Conservation (phyloP, 2,797 vertebrate species). For the Ctenopoma kingsleyae region DNA sequence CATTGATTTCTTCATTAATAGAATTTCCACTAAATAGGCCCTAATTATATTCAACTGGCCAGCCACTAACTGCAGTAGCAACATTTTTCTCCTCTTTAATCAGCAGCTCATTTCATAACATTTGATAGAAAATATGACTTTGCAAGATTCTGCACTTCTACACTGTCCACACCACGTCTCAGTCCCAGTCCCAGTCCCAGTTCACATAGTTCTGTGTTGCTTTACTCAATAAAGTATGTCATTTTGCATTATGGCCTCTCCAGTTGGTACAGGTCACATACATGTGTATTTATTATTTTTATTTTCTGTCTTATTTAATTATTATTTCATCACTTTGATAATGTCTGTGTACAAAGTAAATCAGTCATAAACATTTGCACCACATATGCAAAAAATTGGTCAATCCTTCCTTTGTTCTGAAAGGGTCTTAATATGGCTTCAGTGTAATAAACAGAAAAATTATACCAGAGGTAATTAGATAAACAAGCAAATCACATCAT, state of each 20-base stretch:
- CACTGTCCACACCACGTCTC: background rate
- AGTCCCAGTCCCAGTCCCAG: background rate
- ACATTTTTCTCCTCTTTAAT: conserved; percentile 68
- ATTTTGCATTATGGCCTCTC: background rate
- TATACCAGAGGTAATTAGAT: too few species aligned
- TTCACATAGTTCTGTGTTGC: background rate
- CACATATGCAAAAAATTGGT: background rate
- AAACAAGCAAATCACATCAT: background rate
- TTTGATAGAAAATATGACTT: conserved; percentile 61
- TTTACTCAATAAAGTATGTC: background rate
- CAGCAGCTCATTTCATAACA: conserved; percentile 59
- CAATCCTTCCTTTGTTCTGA: background rate
- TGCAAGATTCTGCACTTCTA: background rate
- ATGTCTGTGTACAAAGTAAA: background rate
- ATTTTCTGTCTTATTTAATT: background rate
- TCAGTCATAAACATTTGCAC: background rate
- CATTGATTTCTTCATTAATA: conserved; percentile 88
- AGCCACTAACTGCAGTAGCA: conserved; percentile 72
- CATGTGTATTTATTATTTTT: background rate
- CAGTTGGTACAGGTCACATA: background rate
- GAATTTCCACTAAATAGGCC: conserved; percentile 85
- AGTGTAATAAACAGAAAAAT: background rate
- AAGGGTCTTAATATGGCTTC: background rate
- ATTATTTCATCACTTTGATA: background rate
- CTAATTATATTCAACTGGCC: conserved; percentile 86